Conservation (phyloP, 2,113 vertebrate genomes). For the Bombycilla garrulus region DNA sequence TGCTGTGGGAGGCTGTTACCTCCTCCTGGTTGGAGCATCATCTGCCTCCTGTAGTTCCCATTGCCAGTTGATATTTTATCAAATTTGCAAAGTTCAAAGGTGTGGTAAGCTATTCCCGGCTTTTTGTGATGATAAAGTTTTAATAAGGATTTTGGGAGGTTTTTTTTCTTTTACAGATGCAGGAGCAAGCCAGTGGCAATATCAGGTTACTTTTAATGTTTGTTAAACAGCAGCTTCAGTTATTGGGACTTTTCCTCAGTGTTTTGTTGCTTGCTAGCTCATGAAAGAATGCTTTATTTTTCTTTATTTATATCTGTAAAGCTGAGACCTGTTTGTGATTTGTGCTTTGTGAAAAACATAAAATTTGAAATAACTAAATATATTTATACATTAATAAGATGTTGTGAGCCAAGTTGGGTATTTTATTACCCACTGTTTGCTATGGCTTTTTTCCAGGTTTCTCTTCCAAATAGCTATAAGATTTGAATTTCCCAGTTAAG, state of each 20-base stretch:
- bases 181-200: neutral
- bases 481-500: neutral
- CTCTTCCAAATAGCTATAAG: neutral
- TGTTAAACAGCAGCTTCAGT: slow-evolving; percentile 13
- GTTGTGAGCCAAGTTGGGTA: neutral
- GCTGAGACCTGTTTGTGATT: neutral
- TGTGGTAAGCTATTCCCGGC: neutral
- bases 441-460: neutral
- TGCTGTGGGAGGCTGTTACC: neutral
- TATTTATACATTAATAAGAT: neutral
- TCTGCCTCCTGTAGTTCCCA: neutral
- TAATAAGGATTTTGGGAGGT: neutral
- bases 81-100: neutral
- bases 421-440: neutral
- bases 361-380: neutral
- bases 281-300: slow-evolving; percentile 24
- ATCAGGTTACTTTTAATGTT: neutral
- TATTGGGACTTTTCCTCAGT: neutral
- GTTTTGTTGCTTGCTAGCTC: slow-evolving; percentile 7
- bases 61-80: neutral
- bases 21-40: neutral
- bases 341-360: neutral
- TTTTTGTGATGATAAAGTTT: neutral
- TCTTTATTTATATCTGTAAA: neutral
- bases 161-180: neutral